phyloP scores from a whole-genome alignment of 1,140 invertebrate genomes.

The Bombus consobrinus region DNA sequence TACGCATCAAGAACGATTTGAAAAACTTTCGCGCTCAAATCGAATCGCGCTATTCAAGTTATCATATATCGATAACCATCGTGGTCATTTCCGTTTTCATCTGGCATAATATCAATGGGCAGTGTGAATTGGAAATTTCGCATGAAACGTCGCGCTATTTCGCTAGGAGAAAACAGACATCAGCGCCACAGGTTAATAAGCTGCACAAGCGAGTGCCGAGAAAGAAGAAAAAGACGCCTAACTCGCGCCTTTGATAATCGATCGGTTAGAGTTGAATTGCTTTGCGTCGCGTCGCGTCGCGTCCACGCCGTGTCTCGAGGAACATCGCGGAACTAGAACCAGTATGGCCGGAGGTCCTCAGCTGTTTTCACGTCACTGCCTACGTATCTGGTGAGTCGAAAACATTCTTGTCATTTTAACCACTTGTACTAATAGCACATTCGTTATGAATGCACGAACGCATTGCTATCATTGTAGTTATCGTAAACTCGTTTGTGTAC shows the following conservation, averaged over 20 bases:
- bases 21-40: not conserved
- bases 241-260: constrained; percentile 55
- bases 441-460: not conserved
- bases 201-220: constrained; percentile 33
- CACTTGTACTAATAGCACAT: not conserved
- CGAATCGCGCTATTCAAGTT: not conserved
- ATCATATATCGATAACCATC: constrained; percentile 31
- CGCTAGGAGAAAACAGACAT: not conserved
- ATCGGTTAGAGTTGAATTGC: constrained; percentile 45
- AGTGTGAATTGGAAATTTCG: not conserved
- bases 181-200: constrained; percentile 17
- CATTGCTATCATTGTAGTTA: not conserved
- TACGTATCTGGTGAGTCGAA: constrained; percentile 75
- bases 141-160: not conserved
- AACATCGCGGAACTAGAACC: constrained; percentile 64
- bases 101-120: not conserved
- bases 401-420: constrained; percentile 29
- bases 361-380: constrained; percentile 77
- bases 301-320: constrained; percentile 52
- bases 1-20: not conserved
- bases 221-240: constrained; percentile 39
- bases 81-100: not conserved
- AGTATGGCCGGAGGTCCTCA: constrained; percentile 78
- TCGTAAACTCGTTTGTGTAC: not conserved
- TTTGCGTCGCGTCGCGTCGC: constrained; percentile 58